Percentiles rank a stretch among this genome's conserved stretches.
Evolutionary conservation across 2,113 vertebrate species (phyloP).

Genomic region (Dipodomys spectabilis): DNA sequence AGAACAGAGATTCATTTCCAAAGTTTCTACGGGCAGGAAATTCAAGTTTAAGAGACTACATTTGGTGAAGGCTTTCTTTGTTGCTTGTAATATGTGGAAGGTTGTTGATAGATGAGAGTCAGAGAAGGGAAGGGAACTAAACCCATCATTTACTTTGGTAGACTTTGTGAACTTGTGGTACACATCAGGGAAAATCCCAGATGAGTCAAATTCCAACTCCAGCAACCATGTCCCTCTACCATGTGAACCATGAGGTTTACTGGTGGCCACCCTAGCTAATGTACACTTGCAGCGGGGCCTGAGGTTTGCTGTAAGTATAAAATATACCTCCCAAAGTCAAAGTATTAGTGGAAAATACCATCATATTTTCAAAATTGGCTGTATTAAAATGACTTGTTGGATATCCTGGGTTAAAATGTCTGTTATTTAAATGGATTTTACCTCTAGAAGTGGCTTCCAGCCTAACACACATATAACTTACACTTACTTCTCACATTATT

Average conservation of each 20-base stretch:
- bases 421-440: slow-evolving; percentile 33
- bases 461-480: background rate
- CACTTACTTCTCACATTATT: background rate
- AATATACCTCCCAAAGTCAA: background rate
- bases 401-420: background rate
- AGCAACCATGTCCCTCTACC: background rate
- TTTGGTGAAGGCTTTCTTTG: background rate
- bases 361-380: slow-evolving; percentile 23
- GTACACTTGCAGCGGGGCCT: background rate
- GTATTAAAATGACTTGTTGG: background rate
- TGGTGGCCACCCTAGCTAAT: background rate
- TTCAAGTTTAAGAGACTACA: background rate
- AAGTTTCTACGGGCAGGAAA: background rate
- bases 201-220: background rate
- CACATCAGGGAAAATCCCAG: background rate
- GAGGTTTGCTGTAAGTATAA: background rate
- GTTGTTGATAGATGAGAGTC: background rate
- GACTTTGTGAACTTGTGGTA: background rate
- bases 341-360: background rate
- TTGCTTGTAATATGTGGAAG: background rate
- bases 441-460: background rate
- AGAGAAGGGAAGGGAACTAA: background rate
- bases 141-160: background rate
- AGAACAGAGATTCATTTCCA: background rate
- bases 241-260: background rate